These are phyloP conservation scores for Drosophila insularis DNA, from an alignment of 1,140 invertebrate genomes.

Conservation along the genomic window DNA sequence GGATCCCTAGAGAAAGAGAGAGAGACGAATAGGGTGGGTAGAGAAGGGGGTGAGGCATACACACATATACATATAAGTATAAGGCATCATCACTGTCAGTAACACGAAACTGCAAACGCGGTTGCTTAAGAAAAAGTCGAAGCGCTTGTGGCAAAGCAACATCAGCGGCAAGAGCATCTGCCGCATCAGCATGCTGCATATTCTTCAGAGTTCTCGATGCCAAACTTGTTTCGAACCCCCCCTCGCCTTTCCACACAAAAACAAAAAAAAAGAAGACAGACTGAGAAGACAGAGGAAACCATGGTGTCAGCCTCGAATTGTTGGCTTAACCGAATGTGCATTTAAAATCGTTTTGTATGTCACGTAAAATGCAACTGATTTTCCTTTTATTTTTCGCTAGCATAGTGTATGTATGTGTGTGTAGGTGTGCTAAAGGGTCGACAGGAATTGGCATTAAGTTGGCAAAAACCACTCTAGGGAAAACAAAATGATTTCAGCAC, in stretches of 20 bases:
- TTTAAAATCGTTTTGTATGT: slow-evolving; percentile 34
- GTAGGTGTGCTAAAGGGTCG: background rate
- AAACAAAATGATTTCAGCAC: background rate
- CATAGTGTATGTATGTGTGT: background rate
- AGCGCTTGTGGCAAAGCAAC: slow-evolving; percentile 32
- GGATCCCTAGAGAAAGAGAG: slow-evolving; percentile 11
- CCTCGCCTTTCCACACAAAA: background rate
- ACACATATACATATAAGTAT: slow-evolving; percentile 6
- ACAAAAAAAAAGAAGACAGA: no score
- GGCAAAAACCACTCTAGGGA: background rate
- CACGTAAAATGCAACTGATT: slow-evolving; percentile 45
- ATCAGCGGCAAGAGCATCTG: slow-evolving; percentile 15
- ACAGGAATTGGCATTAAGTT: slow-evolving; percentile 7
- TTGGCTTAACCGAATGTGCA: slow-evolving; percentile 12
- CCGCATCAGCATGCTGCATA: slow-evolving; percentile 13
- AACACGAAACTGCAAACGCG: slow-evolving; percentile 27
- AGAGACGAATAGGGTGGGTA: background rate
- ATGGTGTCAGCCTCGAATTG: background rate
- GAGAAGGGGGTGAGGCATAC: background rate
- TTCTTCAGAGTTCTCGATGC: background rate
- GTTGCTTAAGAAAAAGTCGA: slow-evolving; percentile 30
- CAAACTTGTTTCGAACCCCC: background rate
- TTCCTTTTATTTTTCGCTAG: background rate
- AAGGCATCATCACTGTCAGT: slow-evolving; percentile 36
- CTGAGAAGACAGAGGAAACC: background rate